phyloP scores from a whole-genome alignment of 2,888 invertebrate species.

The Xanthia icteritia region DNA sequence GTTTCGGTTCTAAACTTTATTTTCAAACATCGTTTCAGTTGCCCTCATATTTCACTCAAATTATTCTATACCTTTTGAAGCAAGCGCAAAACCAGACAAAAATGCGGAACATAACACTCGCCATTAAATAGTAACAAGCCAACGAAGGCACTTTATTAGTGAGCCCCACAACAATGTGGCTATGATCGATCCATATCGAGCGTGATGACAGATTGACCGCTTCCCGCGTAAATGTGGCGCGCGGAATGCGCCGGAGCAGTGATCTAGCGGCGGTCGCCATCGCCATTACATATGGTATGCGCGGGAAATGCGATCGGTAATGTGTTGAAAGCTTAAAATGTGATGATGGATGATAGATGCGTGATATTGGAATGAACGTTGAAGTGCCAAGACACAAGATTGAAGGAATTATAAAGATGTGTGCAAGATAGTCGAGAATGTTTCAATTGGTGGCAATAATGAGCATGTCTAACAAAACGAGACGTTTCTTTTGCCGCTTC shows the following conservation, averaged over 20 bases:
- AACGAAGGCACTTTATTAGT: slow-evolving; percentile 55
- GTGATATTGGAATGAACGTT: slow-evolving; percentile 55
- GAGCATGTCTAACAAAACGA: slow-evolving; percentile 17
- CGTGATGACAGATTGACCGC: slow-evolving; percentile 75
- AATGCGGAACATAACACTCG: slow-evolving; percentile 44
- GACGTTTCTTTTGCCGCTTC: background rate
- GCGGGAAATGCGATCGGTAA: slow-evolving; percentile 76
- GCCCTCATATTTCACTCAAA: background rate
- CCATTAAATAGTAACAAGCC: slow-evolving; percentile 48
- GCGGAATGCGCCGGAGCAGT: slow-evolving; percentile 68
- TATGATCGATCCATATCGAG: slow-evolving; percentile 75
- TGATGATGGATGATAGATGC: slow-evolving; percentile 68
- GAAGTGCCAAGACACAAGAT: slow-evolving; percentile 39
- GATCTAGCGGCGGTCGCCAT: slow-evolving; percentile 73
- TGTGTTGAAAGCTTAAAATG: slow-evolving; percentile 76
- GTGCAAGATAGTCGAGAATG: slow-evolving; percentile 28
- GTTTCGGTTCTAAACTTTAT: too few relatives aligned
- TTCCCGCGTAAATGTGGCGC: slow-evolving; percentile 68
- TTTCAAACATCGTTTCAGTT: background rate
- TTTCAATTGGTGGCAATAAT: slow-evolving; percentile 37
- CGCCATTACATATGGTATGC: slow-evolving; percentile 77
- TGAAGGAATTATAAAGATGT: slow-evolving; percentile 52
- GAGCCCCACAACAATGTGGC: slow-evolving; percentile 67
- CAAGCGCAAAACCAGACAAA: slow-evolving; percentile 7
- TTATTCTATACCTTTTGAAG: background rate